A percentile compares a stretch with the other conserved stretches of the same genome.
phyloP scores from a whole-genome alignment of 2,113 vertebrate genomes.

The Myotis lucifugus region DNA sequence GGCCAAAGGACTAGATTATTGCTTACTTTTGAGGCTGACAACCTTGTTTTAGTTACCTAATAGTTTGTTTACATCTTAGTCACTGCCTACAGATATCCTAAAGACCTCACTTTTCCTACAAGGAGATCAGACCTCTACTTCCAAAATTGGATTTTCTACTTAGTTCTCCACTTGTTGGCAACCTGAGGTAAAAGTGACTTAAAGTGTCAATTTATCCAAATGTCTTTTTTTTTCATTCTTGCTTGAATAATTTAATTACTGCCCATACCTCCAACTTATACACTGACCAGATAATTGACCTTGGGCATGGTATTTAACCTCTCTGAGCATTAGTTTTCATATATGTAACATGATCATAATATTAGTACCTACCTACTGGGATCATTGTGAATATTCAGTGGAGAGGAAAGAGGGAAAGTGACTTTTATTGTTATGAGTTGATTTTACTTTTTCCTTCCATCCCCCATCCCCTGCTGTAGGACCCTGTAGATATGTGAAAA shows the following conservation, averaged over 20 bases:
- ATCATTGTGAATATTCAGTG: background rate
- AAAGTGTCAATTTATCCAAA: background rate
- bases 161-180: background rate
- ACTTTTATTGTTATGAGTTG: background rate
- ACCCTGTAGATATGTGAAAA: background rate
- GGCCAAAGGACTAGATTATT: background rate
- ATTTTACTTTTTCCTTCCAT: background rate
- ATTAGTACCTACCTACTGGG: background rate
- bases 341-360: background rate
- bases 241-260: background rate
- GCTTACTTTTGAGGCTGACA: background rate
- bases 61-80: background rate
- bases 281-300: background rate
- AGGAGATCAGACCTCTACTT: background rate
- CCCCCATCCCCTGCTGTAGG: rapidly evolving
- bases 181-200: background rate
- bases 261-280: background rate
- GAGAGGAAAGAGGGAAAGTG: background rate
- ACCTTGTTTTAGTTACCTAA: background rate
- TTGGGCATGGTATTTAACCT: background rate
- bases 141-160: slow-evolving; percentile 29
- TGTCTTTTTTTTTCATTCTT: background rate
- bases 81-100: background rate
- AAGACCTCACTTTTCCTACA: slow-evolving; percentile 5
- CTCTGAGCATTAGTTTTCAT: background rate